Evolutionary conservation across 2,888 invertebrate genomes (phyloP), one percentile per base, ranked within the genome.

Genomic region (Catonia carolina): DNA sequence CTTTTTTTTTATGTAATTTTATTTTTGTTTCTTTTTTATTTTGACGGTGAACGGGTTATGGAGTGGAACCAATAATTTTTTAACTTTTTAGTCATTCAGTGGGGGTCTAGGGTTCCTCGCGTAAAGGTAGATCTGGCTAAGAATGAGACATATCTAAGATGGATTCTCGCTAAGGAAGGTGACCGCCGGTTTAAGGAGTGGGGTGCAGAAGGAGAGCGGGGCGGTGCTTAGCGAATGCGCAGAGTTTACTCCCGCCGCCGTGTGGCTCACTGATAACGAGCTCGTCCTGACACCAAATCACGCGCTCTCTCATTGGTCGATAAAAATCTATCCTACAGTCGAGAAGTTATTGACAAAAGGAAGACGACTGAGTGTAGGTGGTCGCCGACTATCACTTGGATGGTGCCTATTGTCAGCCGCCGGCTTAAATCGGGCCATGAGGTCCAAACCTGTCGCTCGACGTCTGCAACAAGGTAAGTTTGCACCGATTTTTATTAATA

Each of bases 391-490:
- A 27, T 27, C 27, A 27, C 27, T 27, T 27, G 27, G 27, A 27
- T 27, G 27, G 27, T 27, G 27, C 27, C 27, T 27, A 4, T 27
- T 8, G 5, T 27, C 8, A 27, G 8, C 27, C 27, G 27, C 8
- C 27, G 27, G 27, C 27, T 27, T 27, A 27, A 27, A 27, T 6
- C 27, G 27, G 27, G 27, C 27, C 27, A 58, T 58, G 58, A 49
- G 58, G 42, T 58, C 53, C 35, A 58, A 58, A 36, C 58, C 58
- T 8, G 53, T 58, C 33, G 58, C 58, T 2, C 53, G 58, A 12
- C 48, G 41, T 14, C 42, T 58, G 2, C n/a, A 52, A 12, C 58
- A 53, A 37, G 58, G 58, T 58, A 22, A 53, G 56, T 36, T 17
- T 18, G 18, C 1, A 6, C 22, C n/a, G 18, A 8, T 39, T 14